Percentiles rank a stretch among this genome's conserved stretches.
Evolutionary conservation across 2,888 invertebrate genomes (phyloP).

Genomic region (Theristus sp.): DNA sequence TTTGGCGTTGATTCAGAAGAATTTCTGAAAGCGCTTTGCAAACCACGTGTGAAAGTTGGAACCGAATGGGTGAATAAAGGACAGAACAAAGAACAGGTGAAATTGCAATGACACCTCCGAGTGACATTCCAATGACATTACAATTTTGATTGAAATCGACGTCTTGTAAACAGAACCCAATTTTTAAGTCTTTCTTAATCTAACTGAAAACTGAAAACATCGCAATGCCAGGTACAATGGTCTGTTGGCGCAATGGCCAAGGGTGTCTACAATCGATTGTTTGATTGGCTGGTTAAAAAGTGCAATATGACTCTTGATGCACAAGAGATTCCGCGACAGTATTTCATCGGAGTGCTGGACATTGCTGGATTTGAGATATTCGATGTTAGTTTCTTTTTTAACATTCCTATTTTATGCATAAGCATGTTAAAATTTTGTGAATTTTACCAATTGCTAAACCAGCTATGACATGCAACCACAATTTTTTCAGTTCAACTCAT

Average conservation of each 20-base stretch:
- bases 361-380: conserved; percentile 40
- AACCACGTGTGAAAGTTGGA: conserved; percentile 33
- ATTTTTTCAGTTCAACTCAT: conserved; percentile 66
- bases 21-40: conserved; percentile 25
- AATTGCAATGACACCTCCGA: no score
- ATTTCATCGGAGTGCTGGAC: conserved; percentile 39
- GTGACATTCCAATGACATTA: conserved; percentile 21
- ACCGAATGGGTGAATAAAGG: conserved; percentile 33
- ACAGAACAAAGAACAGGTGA: conserved; percentile 32
- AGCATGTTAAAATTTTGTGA: not conserved
- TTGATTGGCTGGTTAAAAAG: conserved; percentile 37
- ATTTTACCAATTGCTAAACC: no score
- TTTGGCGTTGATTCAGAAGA: conserved; percentile 7
- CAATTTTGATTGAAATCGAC: not conserved
- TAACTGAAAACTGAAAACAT: not conserved
- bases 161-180: not conserved
- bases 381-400: conserved; percentile 22
- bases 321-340: conserved; percentile 77
- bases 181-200: not conserved
- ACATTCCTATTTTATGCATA: not conserved
- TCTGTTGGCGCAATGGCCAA: conserved; percentile 33
- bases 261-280: conserved; percentile 35
- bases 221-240: conserved; percentile 16
- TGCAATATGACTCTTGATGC: conserved; percentile 40
- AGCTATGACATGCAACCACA: no score